These are phyloP conservation scores for Tetraneura akinire DNA, from an alignment of 1,140 invertebrate species.

Conservation along the genomic window DNA sequence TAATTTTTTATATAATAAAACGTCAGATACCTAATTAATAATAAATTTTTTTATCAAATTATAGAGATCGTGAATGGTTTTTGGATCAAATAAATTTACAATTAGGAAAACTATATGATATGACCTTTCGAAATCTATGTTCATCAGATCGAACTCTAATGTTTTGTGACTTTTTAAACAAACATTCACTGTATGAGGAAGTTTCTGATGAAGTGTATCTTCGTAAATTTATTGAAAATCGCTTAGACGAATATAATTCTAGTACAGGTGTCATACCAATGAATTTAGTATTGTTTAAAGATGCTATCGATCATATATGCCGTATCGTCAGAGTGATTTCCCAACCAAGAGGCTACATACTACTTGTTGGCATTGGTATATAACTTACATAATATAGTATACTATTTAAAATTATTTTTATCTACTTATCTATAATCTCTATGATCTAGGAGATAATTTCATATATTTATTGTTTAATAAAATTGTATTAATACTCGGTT, in stretches of 20 bases:
- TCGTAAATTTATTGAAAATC: conserved; percentile 58
- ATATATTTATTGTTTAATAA: neutral
- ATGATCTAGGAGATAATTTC: no score
- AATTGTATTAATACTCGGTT: neutral
- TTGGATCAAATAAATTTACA: conserved; percentile 2
- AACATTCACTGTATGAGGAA: conserved; percentile 58
- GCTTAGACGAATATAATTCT: conserved; percentile 79
- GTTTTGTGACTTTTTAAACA: conserved; percentile 49
- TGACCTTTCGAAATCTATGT: conserved; percentile 26
- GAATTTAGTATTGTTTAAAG: conserved; percentile 79
- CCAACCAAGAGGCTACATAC: conserved; percentile 78
- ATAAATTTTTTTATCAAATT: neutral
- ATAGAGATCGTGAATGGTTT: conserved; percentile 32
- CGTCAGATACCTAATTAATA: neutral
- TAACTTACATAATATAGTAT: no score
- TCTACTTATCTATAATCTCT: no score
- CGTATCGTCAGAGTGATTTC: conserved; percentile 80
- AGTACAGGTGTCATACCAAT: conserved; percentile 73
- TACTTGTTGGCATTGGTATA: conserved; percentile 56
- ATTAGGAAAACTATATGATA: conserved; percentile 7
- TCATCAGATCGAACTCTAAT: conserved; percentile 43
- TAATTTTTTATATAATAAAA: neutral
- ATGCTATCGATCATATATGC: conserved; percentile 81
- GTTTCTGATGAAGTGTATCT: conserved; percentile 66
- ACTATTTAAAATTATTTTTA: no score